A percentile compares a stretch with the other conserved stretches of the same genome.
These are phyloP conservation scores for Polypterus bichir DNA, from an alignment of 2,113 vertebrate species.

Conservation along the genomic window DNA sequence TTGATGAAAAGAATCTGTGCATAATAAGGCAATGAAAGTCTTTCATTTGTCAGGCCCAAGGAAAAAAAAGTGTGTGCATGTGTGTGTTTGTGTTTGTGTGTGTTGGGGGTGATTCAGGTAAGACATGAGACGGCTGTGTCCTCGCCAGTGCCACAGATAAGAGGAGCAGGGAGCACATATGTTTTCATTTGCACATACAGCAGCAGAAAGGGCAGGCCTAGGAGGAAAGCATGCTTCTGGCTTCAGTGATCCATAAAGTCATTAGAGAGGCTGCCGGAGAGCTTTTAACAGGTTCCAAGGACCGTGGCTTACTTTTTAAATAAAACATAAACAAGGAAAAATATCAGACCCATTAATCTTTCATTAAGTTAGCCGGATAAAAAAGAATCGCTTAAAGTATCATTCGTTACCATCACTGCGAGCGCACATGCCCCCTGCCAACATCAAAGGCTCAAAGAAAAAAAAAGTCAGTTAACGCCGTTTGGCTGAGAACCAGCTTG, in stretches of 20 bases:
- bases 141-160: neutral
- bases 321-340: conserved; percentile 88
- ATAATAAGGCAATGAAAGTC: no score
- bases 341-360: conserved; percentile 99
- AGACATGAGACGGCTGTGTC: no score
- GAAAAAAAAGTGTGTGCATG: no score
- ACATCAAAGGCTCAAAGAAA: conserved; percentile 82
- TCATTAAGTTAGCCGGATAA: conserved; percentile 97
- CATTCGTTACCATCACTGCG: conserved; percentile 76
- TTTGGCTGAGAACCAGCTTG: conserved; percentile 81
- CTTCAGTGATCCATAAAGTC: conserved; percentile 60
- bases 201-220: conserved; percentile 19
- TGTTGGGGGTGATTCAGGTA: no score
- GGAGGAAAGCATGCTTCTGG: conserved; percentile 16
- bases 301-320: conserved; percentile 50
- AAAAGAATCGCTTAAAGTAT: conserved; percentile 97
- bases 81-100: no score
- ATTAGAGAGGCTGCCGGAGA: conserved; percentile 37
- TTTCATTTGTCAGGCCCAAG: no score
- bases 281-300: conserved; percentile 63
- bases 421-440: conserved; percentile 82
- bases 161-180: conserved; percentile 27
- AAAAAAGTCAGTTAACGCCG: conserved; percentile 74
- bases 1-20: no score
- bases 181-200: conserved; percentile 22